These are phyloP conservation scores for Microplitis manilae DNA, from an alignment of 2,888 invertebrate species.

Conservation along the genomic window DNA sequence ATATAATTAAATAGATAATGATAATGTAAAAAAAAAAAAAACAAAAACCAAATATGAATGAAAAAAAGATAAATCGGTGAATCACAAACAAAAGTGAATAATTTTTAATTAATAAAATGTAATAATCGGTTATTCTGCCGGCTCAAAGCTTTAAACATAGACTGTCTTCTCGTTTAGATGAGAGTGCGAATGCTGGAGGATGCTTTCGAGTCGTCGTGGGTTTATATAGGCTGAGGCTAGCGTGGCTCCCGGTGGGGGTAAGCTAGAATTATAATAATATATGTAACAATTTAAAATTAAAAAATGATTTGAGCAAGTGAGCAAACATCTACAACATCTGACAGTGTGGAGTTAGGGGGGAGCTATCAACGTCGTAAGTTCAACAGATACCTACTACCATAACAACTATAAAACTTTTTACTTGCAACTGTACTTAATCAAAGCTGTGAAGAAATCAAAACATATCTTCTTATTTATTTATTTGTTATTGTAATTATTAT, in stretches of 20 bases:
- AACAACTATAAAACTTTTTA: neutral
- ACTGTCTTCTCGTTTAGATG: conserved; percentile 66
- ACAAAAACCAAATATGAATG: too few relatives aligned
- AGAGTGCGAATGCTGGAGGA: conserved; percentile 54
- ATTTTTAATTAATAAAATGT: neutral
- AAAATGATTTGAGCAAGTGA: conserved; percentile 26
- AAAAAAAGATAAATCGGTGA: neutral
- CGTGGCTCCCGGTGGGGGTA: conserved; percentile 56
- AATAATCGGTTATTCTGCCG: conserved; percentile 50
- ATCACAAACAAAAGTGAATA: neutral
- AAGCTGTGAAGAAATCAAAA: neutral
- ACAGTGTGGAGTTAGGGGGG: neutral
- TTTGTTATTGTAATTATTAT: neutral
- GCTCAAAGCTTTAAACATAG: conserved; percentile 62
- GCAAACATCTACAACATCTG: neutral
- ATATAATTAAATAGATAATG: neutral
- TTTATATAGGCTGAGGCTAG: conserved; percentile 68
- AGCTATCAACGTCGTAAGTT: neutral
- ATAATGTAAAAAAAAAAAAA: too few relatives aligned
- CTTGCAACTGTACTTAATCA: neutral
- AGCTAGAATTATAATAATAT: conserved; percentile 63
- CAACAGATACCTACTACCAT: neutral
- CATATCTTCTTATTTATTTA: too few relatives aligned
- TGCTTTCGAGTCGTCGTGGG: conserved; percentile 64
- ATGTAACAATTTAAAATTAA: conserved; percentile 57